These are phyloP conservation scores for Meriones unguiculatus DNA, from an alignment of 2,113 vertebrate species.

Conservation along the genomic window DNA sequence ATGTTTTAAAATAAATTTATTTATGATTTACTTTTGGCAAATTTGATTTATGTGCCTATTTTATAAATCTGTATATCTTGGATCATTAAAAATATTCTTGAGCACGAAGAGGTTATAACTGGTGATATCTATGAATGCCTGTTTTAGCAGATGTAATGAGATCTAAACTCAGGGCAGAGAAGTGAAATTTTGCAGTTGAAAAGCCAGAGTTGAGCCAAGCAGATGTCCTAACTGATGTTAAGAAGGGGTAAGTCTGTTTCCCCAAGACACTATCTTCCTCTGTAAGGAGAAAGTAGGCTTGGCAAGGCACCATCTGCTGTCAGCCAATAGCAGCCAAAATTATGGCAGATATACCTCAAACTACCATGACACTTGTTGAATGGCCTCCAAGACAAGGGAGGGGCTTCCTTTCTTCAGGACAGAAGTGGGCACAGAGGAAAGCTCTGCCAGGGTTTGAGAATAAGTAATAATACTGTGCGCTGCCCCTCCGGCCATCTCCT, in stretches of 20 bases:
- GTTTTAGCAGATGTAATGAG: neutral
- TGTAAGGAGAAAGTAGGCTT: neutral
- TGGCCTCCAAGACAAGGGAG: fast-evolving
- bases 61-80: neutral
- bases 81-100: neutral
- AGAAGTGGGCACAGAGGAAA: neutral
- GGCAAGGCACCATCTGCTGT: neutral
- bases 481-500: neutral
- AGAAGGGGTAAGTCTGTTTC: neutral
- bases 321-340: neutral
- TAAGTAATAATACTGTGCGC: neutral
- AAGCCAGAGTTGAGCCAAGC: neutral
- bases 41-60: neutral
- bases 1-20: neutral
- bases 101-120: neutral
- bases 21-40: neutral
- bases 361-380: neutral
- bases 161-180: neutral
- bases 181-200: neutral
- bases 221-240: neutral
- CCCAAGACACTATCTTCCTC: neutral
- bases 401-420: neutral
- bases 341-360: neutral
- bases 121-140: neutral
- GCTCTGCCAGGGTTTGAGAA: neutral